phyloP scores from a whole-genome alignment of 2,113 vertebrate species.

The Eupsittula cactorum region DNA sequence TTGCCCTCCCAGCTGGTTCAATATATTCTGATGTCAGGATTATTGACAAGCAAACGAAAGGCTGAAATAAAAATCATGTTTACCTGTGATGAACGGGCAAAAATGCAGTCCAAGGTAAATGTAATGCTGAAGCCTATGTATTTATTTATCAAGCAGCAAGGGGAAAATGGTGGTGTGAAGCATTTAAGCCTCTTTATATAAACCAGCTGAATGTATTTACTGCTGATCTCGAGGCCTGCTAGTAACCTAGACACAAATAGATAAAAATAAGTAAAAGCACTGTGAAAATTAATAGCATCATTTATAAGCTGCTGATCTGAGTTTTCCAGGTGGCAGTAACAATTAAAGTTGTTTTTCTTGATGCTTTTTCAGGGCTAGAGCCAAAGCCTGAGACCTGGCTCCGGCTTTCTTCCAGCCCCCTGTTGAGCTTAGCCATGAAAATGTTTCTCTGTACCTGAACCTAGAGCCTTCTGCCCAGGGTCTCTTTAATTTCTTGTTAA shows the following conservation, averaged over 20 bases:
- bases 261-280: slow-evolving; percentile 12
- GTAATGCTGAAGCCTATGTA: background rate
- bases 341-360: background rate
- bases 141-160: slow-evolving; percentile 26
- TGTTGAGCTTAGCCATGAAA: rapidly evolving
- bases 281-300: background rate
- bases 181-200: slow-evolving; percentile 21
- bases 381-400: background rate
- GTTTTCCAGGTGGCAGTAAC: background rate
- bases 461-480: background rate
- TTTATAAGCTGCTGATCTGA: background rate
- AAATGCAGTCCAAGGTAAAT: slow-evolving; percentile 25
- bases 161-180: background rate
- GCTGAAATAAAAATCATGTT: slow-evolving; percentile 35
- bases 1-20: slow-evolving; percentile 24
- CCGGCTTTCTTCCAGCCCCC: background rate
- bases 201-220: background rate
- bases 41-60: slow-evolving; percentile 42
- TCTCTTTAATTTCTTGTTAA: background rate
- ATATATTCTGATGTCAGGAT: slow-evolving; percentile 40
- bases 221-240: background rate
- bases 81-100: slow-evolving; percentile 24
- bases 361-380: background rate
- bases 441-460: background rate
- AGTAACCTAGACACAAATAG: background rate